Conservation (phyloP, 2,888 invertebrate species). For the Sphinx pinastri region DNA sequence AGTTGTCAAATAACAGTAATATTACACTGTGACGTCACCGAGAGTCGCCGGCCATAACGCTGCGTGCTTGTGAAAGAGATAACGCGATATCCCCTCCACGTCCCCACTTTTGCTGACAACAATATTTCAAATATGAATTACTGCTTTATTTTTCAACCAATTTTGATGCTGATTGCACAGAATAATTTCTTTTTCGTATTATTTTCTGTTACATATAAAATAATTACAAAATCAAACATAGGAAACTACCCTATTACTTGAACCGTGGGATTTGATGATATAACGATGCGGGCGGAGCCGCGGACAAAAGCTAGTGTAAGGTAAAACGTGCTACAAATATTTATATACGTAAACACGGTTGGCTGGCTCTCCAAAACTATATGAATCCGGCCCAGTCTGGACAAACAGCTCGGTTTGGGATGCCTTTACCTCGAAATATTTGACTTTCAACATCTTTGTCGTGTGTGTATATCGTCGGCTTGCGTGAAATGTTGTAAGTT, state of each 20-base stretch:
- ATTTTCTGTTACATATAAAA: too few species aligned
- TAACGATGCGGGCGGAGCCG: too few species aligned
- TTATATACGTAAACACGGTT: neutral
- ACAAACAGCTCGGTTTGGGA: slow-evolving; percentile 3
- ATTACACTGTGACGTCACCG: too few species aligned
- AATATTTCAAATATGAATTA: too few species aligned
- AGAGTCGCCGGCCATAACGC: too few species aligned
- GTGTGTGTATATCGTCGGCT: neutral
- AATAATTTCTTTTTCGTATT: too few species aligned
- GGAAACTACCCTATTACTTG: too few species aligned
- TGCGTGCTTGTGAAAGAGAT: too few species aligned
- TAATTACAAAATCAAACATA: too few species aligned
- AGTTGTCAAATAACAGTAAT: too few species aligned
- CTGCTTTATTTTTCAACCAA: neutral
- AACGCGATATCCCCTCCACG: too few species aligned
- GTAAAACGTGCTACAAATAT: neutral
- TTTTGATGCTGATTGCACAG: too few species aligned
- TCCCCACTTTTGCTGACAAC: neutral
- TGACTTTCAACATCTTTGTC: slow-evolving; percentile 12
- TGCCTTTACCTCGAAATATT: neutral
- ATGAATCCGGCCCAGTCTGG: neutral
- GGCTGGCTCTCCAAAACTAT: slow-evolving; percentile 8
- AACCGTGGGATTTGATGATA: neutral
- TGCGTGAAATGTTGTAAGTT: neutral
- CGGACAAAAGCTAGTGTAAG: neutral